Conservation (phyloP, 1,140 invertebrate genomes). For the Drosophila simulans region DNA sequence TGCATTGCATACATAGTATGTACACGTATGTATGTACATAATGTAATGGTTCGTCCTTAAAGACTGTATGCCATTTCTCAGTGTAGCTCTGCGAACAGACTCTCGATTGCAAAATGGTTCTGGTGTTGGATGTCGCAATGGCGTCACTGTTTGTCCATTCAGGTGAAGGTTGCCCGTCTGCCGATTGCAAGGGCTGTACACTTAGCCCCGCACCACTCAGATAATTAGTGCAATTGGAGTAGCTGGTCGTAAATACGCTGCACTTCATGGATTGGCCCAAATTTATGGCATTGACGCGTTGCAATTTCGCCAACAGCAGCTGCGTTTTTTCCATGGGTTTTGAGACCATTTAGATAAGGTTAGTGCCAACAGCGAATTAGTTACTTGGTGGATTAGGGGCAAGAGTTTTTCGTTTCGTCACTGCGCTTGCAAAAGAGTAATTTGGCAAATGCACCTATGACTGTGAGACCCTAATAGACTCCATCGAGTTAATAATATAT, state of each 20-base stretch:
- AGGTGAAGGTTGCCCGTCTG: constrained; percentile 40
- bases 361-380: not conserved
- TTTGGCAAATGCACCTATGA: not conserved
- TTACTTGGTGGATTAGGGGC: constrained; percentile 9
- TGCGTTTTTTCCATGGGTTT: constrained; percentile 10
- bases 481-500: not conserved
- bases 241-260: constrained; percentile 42
- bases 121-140: constrained; percentile 50
- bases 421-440: not conserved
- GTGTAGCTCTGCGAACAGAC: not conserved
- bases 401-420: not conserved
- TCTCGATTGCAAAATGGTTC: constrained; percentile 41
- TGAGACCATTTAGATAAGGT: constrained; percentile 1
- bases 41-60: too few species aligned
- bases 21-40: too few species aligned
- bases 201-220: constrained; percentile 16
- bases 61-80: not conserved
- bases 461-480: too few species aligned
- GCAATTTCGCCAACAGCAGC: constrained; percentile 28
- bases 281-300: constrained; percentile 52
- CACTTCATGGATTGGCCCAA: constrained; percentile 47
- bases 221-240: constrained; percentile 53
- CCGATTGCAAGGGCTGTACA: constrained; percentile 11
- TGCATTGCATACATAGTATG: too few species aligned
- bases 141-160: constrained; percentile 53